Evolutionary conservation across 2,797 vertebrate species (phyloP).

Genomic region (Anabacerthia variegaticeps): DNA sequence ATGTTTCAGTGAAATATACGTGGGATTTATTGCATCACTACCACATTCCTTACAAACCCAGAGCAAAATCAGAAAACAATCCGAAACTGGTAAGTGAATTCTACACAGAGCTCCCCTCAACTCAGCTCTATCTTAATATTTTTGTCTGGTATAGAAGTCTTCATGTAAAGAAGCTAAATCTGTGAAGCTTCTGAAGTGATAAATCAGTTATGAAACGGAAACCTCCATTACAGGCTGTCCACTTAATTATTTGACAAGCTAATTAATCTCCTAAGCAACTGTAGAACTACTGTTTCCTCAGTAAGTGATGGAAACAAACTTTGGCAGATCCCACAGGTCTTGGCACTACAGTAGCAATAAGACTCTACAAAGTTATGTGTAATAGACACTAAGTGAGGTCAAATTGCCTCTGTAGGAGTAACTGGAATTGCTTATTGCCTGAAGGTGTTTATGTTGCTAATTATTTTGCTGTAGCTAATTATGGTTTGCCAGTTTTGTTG

Average conservation of each 20-base stretch:
- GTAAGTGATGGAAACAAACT: conserved; percentile 56
- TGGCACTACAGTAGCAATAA: conserved; percentile 39
- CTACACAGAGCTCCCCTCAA: background rate
- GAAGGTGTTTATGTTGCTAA: conserved; percentile 55
- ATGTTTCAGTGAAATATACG: background rate
- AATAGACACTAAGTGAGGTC: conserved; percentile 67
- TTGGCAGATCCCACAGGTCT: conserved; percentile 63
- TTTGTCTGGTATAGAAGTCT: background rate
- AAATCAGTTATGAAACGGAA: conserved; percentile 77
- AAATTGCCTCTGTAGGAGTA: conserved; percentile 35
- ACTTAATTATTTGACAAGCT: conserved; percentile 81
- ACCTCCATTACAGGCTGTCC: conserved; percentile 71
- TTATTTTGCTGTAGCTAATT: conserved; percentile 68
- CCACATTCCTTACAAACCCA: background rate
- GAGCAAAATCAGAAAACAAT: background rate
- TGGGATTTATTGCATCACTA: background rate
- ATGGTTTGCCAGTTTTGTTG: conserved; percentile 18
- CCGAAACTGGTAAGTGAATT: background rate
- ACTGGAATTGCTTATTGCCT: conserved; percentile 33
- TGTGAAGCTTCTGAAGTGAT: conserved; percentile 68
- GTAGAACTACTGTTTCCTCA: conserved; percentile 56
- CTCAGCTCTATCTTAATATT: background rate
- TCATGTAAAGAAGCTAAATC: conserved; percentile 6
- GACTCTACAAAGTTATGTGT: conserved; percentile 44
- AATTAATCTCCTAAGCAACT: conserved; percentile 78